Percentiles rank a stretch among this genome's conserved stretches.
Conservation (phyloP, 2,113 vertebrate genomes). For the Phrynosoma blainvillii region DNA sequence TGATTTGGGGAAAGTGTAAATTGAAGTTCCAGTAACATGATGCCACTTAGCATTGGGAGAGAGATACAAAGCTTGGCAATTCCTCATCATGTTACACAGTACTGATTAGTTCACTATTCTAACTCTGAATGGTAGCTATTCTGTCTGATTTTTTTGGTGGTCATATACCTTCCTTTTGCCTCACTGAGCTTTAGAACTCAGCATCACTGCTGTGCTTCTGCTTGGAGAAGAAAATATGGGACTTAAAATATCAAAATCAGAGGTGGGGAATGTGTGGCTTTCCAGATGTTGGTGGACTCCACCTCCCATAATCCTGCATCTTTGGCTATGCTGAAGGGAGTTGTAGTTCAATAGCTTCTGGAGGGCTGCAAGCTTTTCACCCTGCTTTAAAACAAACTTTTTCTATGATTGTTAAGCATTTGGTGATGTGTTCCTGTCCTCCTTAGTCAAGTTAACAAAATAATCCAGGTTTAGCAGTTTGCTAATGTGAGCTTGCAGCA, state of each 20-base stretch:
- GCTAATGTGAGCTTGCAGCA: too few relatives aligned
- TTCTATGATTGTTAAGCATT: background rate
- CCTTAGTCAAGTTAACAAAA: background rate
- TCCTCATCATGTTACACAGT: background rate
- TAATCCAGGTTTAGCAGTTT: too few relatives aligned
- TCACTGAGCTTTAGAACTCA: too few relatives aligned
- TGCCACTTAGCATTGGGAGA: constrained; percentile 4
- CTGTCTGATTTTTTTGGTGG: background rate
- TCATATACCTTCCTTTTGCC: background rate
- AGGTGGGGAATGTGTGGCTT: background rate
- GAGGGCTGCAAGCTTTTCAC: background rate
- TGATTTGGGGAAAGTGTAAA: constrained; percentile 11
- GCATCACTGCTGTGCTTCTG: too few relatives aligned
- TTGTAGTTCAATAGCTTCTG: background rate
- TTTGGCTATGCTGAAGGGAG: background rate
- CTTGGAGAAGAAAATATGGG: background rate
- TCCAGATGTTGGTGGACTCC: background rate
- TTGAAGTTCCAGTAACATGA: background rate
- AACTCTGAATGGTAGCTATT: background rate
- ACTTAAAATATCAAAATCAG: too few relatives aligned
- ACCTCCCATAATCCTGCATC: background rate
- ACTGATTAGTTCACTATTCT: constrained; percentile 26
- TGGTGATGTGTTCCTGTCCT: background rate
- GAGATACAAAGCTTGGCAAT: background rate
- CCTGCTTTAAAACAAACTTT: background rate